These are phyloP conservation scores for Aplochiton taeniatus DNA, from an alignment of 2,797 vertebrate genomes.

Conservation along the genomic window DNA sequence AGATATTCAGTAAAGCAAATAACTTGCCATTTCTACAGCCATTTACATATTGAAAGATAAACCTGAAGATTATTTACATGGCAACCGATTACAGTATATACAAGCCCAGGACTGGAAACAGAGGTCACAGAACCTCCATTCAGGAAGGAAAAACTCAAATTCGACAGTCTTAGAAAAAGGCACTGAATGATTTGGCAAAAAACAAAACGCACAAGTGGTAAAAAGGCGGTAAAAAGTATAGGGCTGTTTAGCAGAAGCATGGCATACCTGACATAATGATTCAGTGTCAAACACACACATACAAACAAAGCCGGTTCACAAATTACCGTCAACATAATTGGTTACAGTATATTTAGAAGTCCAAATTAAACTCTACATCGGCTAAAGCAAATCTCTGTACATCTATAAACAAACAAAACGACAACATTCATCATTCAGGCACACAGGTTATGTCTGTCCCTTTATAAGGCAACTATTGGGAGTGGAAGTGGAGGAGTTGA, in stretches of 20 bases:
- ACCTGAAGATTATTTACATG: conserved; percentile 72
- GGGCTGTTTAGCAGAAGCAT: background rate
- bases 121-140: conserved; percentile 33
- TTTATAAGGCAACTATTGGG: conserved; percentile 53
- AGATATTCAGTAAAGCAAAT: conserved; percentile 42
- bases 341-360: conserved; percentile 4
- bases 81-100: conserved; percentile 71
- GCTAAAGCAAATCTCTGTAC: conserved; percentile 57
- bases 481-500: background rate
- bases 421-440: conserved; percentile 57
- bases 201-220: background rate
- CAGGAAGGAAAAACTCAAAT: conserved; percentile 20
- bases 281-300: conserved; percentile 42
- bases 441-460: conserved; percentile 46
- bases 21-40: conserved; percentile 65
- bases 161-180: conserved; percentile 36
- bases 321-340: conserved; percentile 18
- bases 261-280: conserved; percentile 18
- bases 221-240: conserved; percentile 4
- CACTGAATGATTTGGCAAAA: conserved; percentile 39
- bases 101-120: conserved; percentile 48
- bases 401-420: conserved; percentile 61
- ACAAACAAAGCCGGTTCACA: conserved; percentile 26
- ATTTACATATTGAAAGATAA: conserved; percentile 69
- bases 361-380: conserved; percentile 25